Evolutionary conservation across 2,888 invertebrate species (phyloP).

Genomic region (Cosmorhoe ocellata): DNA sequence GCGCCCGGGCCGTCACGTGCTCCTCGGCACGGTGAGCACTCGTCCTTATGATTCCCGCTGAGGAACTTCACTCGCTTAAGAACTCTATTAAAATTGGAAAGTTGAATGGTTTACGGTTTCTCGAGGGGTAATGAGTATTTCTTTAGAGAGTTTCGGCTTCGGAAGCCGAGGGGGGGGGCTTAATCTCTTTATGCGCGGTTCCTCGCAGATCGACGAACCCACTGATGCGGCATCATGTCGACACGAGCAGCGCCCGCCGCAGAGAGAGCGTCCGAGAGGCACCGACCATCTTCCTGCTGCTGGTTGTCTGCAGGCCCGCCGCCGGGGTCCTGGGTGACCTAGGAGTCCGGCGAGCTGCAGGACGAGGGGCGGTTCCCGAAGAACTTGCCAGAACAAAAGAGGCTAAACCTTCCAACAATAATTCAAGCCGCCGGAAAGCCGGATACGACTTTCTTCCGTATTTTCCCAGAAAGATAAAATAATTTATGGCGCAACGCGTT

Average conservation of each 20-base stretch:
- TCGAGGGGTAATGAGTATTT: conserved; percentile 1
- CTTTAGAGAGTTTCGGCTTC: neutral
- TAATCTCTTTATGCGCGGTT: conserved; percentile 2
- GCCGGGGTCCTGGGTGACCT: no score
- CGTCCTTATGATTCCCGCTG: no score
- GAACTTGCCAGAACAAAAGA: neutral
- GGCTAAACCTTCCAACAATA: conserved; percentile 10
- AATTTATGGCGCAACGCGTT: neutral
- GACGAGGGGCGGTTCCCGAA: no score
- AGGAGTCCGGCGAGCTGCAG: no score
- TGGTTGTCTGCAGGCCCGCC: no score
- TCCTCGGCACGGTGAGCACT: no score
- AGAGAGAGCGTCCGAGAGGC: no score
- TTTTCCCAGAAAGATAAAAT: conserved; percentile 4
- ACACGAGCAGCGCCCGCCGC: no score
- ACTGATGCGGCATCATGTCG: no score
- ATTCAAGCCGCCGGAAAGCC: conserved; percentile 1
- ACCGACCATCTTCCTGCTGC: no score
- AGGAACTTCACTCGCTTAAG: neutral
- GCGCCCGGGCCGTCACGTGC: no score
- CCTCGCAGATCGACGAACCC: neutral
- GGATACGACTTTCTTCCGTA: conserved; percentile 6
- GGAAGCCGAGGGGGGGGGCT: neutral
- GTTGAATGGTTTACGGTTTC: neutral
- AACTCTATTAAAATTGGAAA: conserved; percentile 2